Evolutionary conservation across 2,113 vertebrate species (phyloP).

Genomic region (Rhinogobius similis): DNA sequence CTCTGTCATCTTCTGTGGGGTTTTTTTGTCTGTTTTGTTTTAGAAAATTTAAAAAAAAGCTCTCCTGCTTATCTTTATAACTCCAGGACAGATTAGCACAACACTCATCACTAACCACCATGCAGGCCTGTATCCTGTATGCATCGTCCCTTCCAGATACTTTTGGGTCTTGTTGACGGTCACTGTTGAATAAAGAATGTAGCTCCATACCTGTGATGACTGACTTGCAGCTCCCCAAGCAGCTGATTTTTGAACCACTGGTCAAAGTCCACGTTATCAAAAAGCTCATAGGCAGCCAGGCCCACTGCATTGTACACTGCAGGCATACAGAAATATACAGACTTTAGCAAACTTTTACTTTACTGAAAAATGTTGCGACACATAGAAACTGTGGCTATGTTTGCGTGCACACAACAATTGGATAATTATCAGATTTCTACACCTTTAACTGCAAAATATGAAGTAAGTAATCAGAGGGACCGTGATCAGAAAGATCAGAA

Average conservation of each 20-base stretch:
- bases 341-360: not conserved
- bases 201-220: conserved; percentile 85
- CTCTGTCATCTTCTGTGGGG: no score
- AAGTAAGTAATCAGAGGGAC: no score
- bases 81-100: no score
- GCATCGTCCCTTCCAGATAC: not conserved
- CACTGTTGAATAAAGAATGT: not conserved
- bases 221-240: conserved; percentile 90
- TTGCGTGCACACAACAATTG: no score
- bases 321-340: conserved; percentile 32
- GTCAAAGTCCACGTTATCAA: conserved; percentile 98
- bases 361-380: not conserved
- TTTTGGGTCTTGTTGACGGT: not conserved
- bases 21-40: no score
- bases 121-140: not conserved
- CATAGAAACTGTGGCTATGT: no score
- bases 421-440: no score
- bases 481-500: no score
- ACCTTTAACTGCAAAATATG: no score
- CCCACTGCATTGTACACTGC: conserved; percentile 96
- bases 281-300: conserved; percentile 93
- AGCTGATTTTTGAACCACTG: conserved; percentile 98
- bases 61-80: no score
- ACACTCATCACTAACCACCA: not conserved
- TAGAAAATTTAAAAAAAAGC: no score